These are phyloP conservation scores for Apoderus coryli DNA, from an alignment of 2,888 invertebrate genomes.

Conservation along the genomic window DNA sequence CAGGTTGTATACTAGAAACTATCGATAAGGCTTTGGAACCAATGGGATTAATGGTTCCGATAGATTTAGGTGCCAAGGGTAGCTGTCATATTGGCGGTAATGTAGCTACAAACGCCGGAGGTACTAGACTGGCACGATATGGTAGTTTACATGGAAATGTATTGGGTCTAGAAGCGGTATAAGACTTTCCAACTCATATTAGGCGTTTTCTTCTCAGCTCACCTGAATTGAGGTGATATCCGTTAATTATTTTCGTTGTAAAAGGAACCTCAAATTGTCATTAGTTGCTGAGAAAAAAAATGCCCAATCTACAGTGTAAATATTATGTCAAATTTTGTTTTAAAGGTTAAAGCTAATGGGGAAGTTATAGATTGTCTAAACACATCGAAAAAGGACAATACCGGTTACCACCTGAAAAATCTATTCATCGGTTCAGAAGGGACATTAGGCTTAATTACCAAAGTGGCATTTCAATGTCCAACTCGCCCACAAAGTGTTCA, in stretches of 20 bases:
- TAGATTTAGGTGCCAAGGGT: constrained; percentile 93
- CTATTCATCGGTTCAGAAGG: constrained; percentile 96
- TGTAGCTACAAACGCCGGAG: constrained; percentile 91
- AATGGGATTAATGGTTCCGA: constrained; percentile 72
- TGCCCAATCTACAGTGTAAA: too few relatives aligned
- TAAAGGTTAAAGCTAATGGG: constrained; percentile 69
- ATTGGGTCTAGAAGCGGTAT: constrained; percentile 80
- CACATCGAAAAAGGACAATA: constrained; percentile 88
- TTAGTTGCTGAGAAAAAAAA: too few relatives aligned
- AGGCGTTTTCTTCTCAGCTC: too few relatives aligned
- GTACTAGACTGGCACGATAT: constrained; percentile 76
- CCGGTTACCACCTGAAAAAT: constrained; percentile 92
- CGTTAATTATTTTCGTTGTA: too few relatives aligned
- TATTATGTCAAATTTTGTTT: constrained; percentile 10
- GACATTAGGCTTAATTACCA: constrained; percentile 85
- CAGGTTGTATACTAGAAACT: constrained; percentile 81
- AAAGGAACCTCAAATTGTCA: too few relatives aligned
- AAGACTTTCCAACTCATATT: not conserved
- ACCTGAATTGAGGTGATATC: too few relatives aligned
- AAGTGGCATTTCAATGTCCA: constrained; percentile 80
- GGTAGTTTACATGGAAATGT: constrained; percentile 87
- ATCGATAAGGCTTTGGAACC: constrained; percentile 61
- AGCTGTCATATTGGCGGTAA: constrained; percentile 93
- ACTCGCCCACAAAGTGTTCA: constrained; percentile 44
- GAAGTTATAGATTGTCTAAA: constrained; percentile 71